phyloP scores from a whole-genome alignment of 2,797 vertebrate genomes.

The Chaetophractus vellerosus region DNA sequence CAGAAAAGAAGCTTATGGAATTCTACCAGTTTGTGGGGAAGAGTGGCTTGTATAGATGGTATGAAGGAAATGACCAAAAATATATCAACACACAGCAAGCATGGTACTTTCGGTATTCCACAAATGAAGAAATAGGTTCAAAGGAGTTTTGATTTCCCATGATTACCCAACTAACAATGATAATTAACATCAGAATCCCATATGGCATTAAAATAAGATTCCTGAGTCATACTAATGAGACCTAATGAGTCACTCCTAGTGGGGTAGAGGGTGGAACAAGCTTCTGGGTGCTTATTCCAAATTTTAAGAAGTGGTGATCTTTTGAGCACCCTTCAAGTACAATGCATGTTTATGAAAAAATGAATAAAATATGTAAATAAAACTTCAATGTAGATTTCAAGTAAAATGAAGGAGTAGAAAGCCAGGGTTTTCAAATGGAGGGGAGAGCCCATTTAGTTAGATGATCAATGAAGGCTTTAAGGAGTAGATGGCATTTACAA shows the following conservation, averaged over 20 bases:
- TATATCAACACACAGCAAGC: not conserved
- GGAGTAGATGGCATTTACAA: constrained; percentile 45
- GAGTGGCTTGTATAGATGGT: not conserved
- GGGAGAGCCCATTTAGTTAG: not conserved
- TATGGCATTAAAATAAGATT: constrained; percentile 44
- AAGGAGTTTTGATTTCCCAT: constrained; percentile 56
- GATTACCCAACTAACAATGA: constrained; percentile 5
- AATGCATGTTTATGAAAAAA: constrained; percentile 34
- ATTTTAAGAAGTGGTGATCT: not conserved
- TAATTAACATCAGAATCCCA: constrained; percentile 14
- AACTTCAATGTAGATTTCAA: not conserved
- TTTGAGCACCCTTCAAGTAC: constrained; percentile 45
- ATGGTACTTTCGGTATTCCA: not conserved
- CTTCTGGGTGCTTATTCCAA: not conserved
- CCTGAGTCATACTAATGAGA: not conserved
- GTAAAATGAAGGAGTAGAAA: not conserved
- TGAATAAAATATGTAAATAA: not conserved
- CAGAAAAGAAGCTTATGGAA: constrained; percentile 17
- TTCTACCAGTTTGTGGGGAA: not conserved
- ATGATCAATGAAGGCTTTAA: not conserved
- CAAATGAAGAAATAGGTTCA: constrained; percentile 2
- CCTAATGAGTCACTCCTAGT: not conserved
- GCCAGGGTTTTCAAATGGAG: constrained; percentile 32
- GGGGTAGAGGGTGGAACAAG: not conserved
- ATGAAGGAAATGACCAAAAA: constrained; percentile 2